Percentiles rank a stretch among this genome's conserved stretches.
phyloP scores from a whole-genome alignment of 2,888 invertebrate genomes.

The Piscicola geometra region DNA sequence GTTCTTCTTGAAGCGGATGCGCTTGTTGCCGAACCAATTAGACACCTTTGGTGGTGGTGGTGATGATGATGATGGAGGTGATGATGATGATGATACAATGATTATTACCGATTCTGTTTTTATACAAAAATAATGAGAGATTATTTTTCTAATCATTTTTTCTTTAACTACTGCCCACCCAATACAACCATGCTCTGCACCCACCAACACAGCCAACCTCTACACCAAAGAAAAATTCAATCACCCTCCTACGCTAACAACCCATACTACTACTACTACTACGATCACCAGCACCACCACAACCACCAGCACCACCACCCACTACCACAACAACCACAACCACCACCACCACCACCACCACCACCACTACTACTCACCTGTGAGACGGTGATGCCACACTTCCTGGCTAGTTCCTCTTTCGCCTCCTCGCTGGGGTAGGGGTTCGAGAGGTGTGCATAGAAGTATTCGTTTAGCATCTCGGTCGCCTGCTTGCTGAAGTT shows the following conservation, averaged over 20 bases:
- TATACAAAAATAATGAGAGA: background rate
- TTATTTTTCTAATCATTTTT: background rate
- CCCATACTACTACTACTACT: too few relatives aligned
- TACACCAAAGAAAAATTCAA: too few relatives aligned
- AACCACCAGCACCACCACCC: too few relatives aligned
- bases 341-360: too few relatives aligned
- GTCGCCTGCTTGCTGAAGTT: conserved; percentile 99
- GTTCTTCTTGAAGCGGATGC: conserved; percentile 99
- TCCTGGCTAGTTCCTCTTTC: conserved; percentile 96
- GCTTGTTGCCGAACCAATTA: conserved; percentile 99
- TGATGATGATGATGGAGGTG: background rate
- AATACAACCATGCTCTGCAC: background rate
- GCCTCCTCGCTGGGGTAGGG: conserved; percentile 99
- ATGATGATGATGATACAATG: background rate
- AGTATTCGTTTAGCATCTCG: conserved; percentile 97
- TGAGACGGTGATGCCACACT: conserved; percentile 95
- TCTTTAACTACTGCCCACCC: background rate
- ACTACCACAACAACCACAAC: too few relatives aligned
- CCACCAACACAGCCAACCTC: too few relatives aligned
- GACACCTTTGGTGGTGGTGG: conserved; percentile 24
- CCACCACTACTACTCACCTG: conserved; percentile 72
- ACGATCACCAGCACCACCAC: too few relatives aligned
- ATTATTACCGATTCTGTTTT: background rate
- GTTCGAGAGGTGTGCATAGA: conserved; percentile 98
- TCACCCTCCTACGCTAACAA: too few relatives aligned